A percentile compares a stretch with the other conserved stretches of the same genome.
Conservation (phyloP, 2,888 invertebrate species). For the Melitaea athalia region DNA sequence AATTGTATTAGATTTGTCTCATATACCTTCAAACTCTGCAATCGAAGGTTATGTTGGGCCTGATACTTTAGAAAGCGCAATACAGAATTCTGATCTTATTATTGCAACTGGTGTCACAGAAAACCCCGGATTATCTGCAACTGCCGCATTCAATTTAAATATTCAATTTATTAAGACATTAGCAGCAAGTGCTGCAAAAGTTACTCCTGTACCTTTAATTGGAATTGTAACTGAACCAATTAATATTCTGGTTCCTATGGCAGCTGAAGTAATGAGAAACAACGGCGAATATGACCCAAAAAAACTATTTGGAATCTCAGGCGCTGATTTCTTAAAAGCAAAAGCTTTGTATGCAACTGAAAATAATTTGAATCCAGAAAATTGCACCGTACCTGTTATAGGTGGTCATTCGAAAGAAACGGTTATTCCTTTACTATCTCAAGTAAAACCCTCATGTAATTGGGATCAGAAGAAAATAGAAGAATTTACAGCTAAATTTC, state of each 20-base stretch:
- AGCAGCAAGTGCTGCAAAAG: conserved; percentile 54
- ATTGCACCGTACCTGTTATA: conserved; percentile 87
- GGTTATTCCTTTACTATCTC: conserved; percentile 89
- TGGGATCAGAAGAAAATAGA: conserved; percentile 68
- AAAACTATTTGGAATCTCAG: conserved; percentile 88
- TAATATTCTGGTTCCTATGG: conserved; percentile 71
- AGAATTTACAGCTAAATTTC: conserved; percentile 64
- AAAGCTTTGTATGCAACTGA: conserved; percentile 88
- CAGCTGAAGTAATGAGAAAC: conserved; percentile 66
- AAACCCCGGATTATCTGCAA: conserved; percentile 83
- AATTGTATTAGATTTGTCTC: conserved; percentile 70
- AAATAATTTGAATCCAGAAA: conserved; percentile 83
- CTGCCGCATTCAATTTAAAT: conserved; percentile 81
- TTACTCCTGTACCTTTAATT: conserved; percentile 63
- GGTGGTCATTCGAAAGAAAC: conserved; percentile 90
- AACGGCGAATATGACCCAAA: conserved; percentile 82
- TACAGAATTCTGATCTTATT: conserved; percentile 84
- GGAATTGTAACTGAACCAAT: conserved; percentile 74
- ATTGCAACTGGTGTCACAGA: conserved; percentile 85
- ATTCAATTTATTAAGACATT: conserved; percentile 61
- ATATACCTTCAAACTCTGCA: conserved; percentile 64
- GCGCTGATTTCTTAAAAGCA: conserved; percentile 87
- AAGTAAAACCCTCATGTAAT: conserved; percentile 81
- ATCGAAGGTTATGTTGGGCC: conserved; percentile 60
- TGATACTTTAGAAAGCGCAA: conserved; percentile 55